phyloP scores from a whole-genome alignment of 2,888 invertebrate species.

The Rhingia campestris region DNA sequence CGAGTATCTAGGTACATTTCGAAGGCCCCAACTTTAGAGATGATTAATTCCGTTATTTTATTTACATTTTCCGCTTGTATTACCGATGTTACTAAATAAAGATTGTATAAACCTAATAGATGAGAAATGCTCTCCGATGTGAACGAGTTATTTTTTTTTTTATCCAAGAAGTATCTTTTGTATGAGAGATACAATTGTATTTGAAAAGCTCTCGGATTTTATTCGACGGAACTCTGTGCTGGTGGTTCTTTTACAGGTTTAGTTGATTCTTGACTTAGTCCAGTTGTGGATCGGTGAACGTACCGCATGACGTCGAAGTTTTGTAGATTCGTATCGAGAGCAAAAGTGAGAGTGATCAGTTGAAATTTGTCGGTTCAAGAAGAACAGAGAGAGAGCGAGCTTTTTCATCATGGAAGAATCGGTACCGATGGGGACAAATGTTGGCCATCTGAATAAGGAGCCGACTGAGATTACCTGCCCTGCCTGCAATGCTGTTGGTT shows the following conservation, averaged over 20 bases:
- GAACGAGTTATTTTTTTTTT: constrained; percentile 2
- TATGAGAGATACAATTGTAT: neutral
- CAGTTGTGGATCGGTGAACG: constrained; percentile 45
- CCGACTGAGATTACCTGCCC: constrained; percentile 79
- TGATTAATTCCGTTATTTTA: neutral
- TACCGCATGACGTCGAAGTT: constrained; percentile 18
- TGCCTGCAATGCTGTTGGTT: constrained; percentile 77
- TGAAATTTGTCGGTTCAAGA: neutral
- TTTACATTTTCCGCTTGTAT: constrained; percentile 24
- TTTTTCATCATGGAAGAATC: constrained; percentile 32
- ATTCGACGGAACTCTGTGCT: neutral
- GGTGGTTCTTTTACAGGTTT: constrained; percentile 5
- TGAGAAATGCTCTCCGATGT: constrained; percentile 7
- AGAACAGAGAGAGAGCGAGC: constrained; percentile 22
- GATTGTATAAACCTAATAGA: neutral
- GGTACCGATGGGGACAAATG: constrained; percentile 68
- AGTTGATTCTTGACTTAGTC: constrained; percentile 51
- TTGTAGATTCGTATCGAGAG: constrained; percentile 2
- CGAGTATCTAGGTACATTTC: constrained; percentile 80
- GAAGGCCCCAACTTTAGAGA: constrained; percentile 79
- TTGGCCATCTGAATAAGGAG: constrained; percentile 77
- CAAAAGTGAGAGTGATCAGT: constrained; percentile 22
- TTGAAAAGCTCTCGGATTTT: constrained; percentile 30
- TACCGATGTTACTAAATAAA: constrained; percentile 39
- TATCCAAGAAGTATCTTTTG: neutral